phyloP scores from a whole-genome alignment of 2,113 vertebrate species.

The Ardeotis arabs region DNA sequence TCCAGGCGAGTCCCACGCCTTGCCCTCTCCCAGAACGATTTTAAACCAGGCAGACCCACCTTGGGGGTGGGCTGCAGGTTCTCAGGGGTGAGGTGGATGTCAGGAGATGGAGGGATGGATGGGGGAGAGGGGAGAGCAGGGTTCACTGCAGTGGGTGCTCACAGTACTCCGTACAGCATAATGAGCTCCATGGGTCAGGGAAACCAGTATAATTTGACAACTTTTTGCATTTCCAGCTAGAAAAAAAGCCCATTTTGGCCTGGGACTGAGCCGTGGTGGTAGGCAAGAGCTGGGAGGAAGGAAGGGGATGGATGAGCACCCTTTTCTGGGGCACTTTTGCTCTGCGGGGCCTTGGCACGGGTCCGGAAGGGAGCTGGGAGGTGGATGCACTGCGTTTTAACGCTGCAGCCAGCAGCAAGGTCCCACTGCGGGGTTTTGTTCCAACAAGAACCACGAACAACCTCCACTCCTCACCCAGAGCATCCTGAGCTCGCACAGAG shows the following conservation, averaged over 20 bases:
- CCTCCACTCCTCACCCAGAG: background rate
- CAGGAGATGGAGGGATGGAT: too few relatives aligned
- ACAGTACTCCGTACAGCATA: rapidly evolving
- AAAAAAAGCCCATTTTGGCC: rapidly evolving
- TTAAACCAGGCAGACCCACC: background rate
- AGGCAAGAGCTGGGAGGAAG: background rate
- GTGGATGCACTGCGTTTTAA: rapidly evolving
- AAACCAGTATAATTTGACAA: rapidly evolving
- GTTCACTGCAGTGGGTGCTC: background rate
- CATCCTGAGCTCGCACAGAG: rapidly evolving
- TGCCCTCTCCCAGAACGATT: too few relatives aligned
- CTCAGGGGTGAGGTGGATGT: rapidly evolving
- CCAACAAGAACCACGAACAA: rapidly evolving
- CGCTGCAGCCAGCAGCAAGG: background rate
- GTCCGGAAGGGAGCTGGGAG: background rate
- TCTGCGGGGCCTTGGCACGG: rapidly evolving
- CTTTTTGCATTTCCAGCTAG: background rate
- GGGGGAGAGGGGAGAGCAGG: background rate
- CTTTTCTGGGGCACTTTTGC: background rate
- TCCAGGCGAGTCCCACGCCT: background rate
- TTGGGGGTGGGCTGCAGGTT: background rate
- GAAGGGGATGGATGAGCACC: background rate
- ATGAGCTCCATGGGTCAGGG: rapidly evolving
- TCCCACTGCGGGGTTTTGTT: rapidly evolving
- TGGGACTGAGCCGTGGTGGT: rapidly evolving